Conservation (phyloP, 2,113 vertebrate genomes). For the Dendrocopos noguchii region DNA sequence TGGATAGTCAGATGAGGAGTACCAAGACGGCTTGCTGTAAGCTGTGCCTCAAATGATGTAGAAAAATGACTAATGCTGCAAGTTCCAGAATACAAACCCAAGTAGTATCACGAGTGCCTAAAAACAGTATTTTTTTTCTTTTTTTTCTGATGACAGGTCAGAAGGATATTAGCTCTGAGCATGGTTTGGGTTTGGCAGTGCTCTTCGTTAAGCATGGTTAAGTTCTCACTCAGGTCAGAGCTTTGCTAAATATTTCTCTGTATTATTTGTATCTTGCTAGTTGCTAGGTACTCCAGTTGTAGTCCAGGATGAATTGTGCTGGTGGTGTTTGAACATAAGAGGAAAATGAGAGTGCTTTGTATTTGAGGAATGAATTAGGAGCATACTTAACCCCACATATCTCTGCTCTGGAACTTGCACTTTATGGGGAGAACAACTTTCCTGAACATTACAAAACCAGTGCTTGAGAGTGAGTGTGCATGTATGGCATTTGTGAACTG, state of each 20-base stretch:
- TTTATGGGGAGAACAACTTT: not conserved
- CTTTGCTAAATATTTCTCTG: not conserved
- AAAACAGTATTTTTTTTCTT: not conserved
- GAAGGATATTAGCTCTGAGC: not conserved
- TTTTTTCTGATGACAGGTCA: not conserved
- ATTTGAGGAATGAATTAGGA: not conserved
- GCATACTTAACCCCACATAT: not conserved
- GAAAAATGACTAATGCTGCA: slow-evolving; percentile 1
- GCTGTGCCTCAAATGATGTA: not conserved
- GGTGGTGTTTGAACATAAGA: not conserved
- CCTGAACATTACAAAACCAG: not conserved
- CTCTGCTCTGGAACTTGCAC: not conserved
- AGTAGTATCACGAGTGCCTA: not conserved
- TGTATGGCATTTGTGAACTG: not conserved
- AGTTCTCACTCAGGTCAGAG: not conserved
- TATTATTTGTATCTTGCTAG: not conserved
- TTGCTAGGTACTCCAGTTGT: not conserved
- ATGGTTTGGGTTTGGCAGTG: not conserved
- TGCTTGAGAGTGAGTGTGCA: not conserved
- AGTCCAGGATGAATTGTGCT: not conserved
- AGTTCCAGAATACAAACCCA: not conserved
- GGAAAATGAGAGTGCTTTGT: not conserved
- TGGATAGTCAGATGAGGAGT: not conserved
- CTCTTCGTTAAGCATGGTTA: not conserved
- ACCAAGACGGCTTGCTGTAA: not conserved